Base-by-base conservation (phyloP, 2,113 vertebrate species). In the Petrocephalus microphthalmus region DNA sequence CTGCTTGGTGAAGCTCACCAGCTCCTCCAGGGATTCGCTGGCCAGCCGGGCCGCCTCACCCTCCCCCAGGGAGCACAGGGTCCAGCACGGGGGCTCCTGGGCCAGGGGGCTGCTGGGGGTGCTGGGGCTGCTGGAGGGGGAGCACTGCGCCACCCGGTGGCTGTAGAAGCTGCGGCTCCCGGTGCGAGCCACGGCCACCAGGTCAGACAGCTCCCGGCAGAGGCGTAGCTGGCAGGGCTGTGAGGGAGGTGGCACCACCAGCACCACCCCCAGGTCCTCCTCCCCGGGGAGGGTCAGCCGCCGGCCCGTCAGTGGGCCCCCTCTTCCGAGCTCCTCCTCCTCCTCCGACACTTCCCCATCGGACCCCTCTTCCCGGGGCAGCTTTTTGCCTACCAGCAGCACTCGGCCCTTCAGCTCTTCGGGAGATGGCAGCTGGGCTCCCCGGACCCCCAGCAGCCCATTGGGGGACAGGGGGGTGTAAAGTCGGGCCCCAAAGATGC, bases 261-360 rank as follows among this genome's bases (percentile, higher is more conserved):
- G 86, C 17, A 96, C 94, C 89, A 95, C 94, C 0, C 95, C 95
- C 64, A 95, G 92, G 5, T 96, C 95, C 87, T 95, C 95, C 90
- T 96, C 95, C 0, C 95, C 95, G 0, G 95, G 95, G 85, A 96
- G 95, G 86, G 95, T 96, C 95, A 96, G 94, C 4, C 93, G 90
- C 3, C 95, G 92, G 0, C 95, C 95, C 1, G 95, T 95, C 88
- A 96, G 84, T 22, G 95, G 94, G 1, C 94, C 95, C 0, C 95
- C 95, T 1, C 94, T 97, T 89, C 98, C 97, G 0, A 97, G 97
- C 92, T 99, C 98, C 91, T 99, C 98, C 0, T 99, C 98, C 92
- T 99, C 98, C 87, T 99, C 98, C 0, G 97, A 98, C 13, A 99
- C 97, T 86, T 99, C 98, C 86, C 98, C 97, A 29, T 99, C 98